Conservation (phyloP, 2,797 vertebrate genomes). For the Myripristis jacobus region DNA sequence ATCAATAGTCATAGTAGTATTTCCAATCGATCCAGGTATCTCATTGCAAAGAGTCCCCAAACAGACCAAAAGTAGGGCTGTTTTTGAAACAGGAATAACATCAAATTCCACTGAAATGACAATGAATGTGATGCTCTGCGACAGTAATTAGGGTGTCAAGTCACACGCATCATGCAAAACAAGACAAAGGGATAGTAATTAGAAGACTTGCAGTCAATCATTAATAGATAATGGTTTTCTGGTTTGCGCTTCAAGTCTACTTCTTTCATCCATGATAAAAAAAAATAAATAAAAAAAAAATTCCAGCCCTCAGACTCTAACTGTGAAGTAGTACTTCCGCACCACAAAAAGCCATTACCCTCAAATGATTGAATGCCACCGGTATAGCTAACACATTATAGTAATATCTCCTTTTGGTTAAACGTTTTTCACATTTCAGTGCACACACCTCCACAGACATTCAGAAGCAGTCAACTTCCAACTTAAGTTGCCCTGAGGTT, state of each 20-base stretch:
- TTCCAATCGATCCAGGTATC: conserved; percentile 33
- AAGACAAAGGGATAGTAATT: conserved; percentile 47
- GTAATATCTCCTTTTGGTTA: neutral
- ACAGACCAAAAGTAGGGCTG: conserved; percentile 22
- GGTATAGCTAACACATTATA: neutral
- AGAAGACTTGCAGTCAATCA: conserved; percentile 22
- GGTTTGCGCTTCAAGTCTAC: conserved; percentile 53
- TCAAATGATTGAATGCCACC: neutral
- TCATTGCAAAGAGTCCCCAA: conserved; percentile 24
- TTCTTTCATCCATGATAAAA: conserved; percentile 5
- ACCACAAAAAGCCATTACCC: neutral
- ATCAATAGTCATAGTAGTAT: conserved; percentile 28
- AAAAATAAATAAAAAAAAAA: too few species aligned
- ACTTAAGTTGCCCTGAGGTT: neutral
- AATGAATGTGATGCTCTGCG: conserved; percentile 34
- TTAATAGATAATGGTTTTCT: conserved; percentile 24
- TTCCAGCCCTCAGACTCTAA: neutral
- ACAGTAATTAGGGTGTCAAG: conserved; percentile 48
- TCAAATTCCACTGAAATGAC: conserved; percentile 51
- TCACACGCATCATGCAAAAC: conserved; percentile 70
- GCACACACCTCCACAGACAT: conserved; percentile 11
- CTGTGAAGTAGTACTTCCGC: neutral
- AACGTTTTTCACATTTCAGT: neutral
- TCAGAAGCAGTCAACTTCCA: neutral
- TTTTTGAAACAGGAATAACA: conserved; percentile 22